Percentiles rank a stretch among this genome's conserved stretches.
Evolutionary conservation across 1,140 invertebrate species (phyloP).

Genomic region (Nixonia krombeini): DNA sequence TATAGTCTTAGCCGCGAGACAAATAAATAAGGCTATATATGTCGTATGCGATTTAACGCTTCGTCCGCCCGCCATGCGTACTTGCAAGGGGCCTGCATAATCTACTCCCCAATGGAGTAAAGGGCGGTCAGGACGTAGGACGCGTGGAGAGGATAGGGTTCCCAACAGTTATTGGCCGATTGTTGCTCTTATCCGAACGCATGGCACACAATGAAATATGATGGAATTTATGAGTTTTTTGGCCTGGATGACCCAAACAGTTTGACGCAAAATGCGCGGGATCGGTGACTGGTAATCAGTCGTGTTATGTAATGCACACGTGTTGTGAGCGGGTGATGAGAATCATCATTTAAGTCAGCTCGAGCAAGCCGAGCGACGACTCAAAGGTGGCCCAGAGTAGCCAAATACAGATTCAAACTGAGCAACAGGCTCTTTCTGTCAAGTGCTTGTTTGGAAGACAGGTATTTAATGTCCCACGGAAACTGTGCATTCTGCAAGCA

Average conservation of each 20-base stretch:
- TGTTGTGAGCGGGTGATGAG: too few species aligned
- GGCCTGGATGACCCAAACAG: neutral
- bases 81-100: neutral
- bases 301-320: too few species aligned
- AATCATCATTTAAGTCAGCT: too few species aligned
- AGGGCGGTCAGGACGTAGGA: neutral
- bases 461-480: too few species aligned
- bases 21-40: conserved; percentile 17
- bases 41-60: neutral
- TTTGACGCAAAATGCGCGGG: neutral
- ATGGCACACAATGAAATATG: neutral
- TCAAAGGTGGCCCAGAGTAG: too few species aligned
- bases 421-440: too few species aligned
- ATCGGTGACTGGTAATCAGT: too few species aligned
- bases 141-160: neutral
- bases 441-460: too few species aligned
- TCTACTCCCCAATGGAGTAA: neutral
- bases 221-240: neutral
- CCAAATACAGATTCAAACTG: too few species aligned
- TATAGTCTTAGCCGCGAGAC: conserved; percentile 2
- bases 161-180: neutral
- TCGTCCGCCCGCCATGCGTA: neutral
- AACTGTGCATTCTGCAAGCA: too few species aligned
- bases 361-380: too few species aligned
- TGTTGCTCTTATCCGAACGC: neutral